Evolutionary conservation across 2,113 vertebrate genomes (phyloP), one percentile per base, ranked within the genome.

Genomic region (Glaucidium brasilianum): DNA sequence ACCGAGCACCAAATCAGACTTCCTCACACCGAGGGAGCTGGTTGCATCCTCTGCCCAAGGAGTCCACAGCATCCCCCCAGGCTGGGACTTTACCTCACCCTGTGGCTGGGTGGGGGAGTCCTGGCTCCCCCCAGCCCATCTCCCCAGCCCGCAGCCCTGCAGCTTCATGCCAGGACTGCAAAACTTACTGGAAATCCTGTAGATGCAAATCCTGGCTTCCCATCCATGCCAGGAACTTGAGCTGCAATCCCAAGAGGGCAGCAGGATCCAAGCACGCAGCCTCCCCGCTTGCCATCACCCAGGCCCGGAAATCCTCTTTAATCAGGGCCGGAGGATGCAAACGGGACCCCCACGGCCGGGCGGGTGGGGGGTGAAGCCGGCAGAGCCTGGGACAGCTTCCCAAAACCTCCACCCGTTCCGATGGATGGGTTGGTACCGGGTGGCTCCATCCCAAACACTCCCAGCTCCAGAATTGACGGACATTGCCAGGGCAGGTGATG

Each of bases 181-280:
- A 96, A 97, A 97, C 94, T 97, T 95, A 91, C 94, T 96, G 96
- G 94, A 96, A 96, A 97, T 84, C 92, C 95, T 89, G 79, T 56
- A 27, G 95, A 92, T 75, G 89, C 81, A 89, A 94, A 94, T 93
- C 91, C 87, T 7, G 75, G 60, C 93, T 49, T 94, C 56, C 17
- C 12, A 0, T 27, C 86, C 16, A 58, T 96, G 97, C 97, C 97
- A 97, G 92, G 96, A 97, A 95, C 92, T 92, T 1, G 60, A 88
- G 92, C 88, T 91, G 90, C 93, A 92, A 35, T 97, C 96, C 96
- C 96, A 52, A 52, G 96, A 86, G 96, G 64, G 83, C 88, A 88
- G 77, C 82, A 75, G 79, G 86, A 95, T 96, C 75, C 58, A 2
- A 75, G 85, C 71, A 43, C 27, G 2, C 67, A 19, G 16, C 94